Base-by-base conservation (phyloP, 2,113 vertebrate genomes). In the Okapia johnstoni region DNA sequence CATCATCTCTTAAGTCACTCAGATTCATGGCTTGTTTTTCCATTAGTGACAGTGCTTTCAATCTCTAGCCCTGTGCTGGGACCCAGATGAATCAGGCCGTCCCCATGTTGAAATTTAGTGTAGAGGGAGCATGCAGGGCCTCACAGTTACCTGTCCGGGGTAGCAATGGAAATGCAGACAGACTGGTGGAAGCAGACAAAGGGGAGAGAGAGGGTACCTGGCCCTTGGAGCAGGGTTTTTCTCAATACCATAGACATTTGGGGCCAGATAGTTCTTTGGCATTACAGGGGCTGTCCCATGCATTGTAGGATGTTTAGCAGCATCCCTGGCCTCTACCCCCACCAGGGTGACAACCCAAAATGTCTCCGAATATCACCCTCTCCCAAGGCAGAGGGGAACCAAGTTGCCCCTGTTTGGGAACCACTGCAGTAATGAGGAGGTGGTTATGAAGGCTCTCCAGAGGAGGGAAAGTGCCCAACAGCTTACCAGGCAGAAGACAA, bases 121-220 rank as follows among this genome's bases (percentile, higher is more conserved):
- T 21, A 25, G 36, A 79, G 54, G 23, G 30, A 92, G 40, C 4
- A 0, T 8, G 1, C 3, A 1, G 14, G 1, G 11, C 80, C 57
- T 43, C 26, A 2, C 16, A 21, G 90, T 84, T 17, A 76, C 54
- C 87, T 52, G 5, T 76, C 40, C 0, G 0, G 28, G 55, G 66
- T 36, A 2, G 6, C 7, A 2, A n/a, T 13, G 40, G 96, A 54
- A 46, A 28, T 6, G 5, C 40, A 26, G 61, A 13, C 11, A 1
- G 43, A 17, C 81, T 36, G 6, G 46, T 52, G 19, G 21, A 48
- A 92, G 23, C 17, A 12, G 89, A 88, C 33, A 12, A 54, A 30
- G 3, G 28, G 15, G 30, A 33, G 25, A 25, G 57, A 54, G 55
- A 40, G 23, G 70, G 28, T 33, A 9, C 16, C 63, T 60, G 43